phyloP scores from a whole-genome alignment of 2,888 invertebrate genomes.

The Eristalis arbustorum region DNA sequence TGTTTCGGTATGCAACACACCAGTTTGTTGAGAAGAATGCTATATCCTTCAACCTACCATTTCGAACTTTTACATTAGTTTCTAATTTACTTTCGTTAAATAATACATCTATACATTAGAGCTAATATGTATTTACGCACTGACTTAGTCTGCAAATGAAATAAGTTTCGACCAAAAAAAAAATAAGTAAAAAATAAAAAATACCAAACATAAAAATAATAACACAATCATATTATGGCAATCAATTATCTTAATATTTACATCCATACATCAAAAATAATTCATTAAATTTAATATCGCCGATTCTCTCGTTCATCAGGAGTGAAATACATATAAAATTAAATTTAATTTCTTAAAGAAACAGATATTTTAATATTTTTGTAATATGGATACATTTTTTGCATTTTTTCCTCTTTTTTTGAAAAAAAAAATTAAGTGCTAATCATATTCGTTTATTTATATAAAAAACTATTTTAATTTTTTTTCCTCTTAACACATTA shows the following conservation, averaged over 20 bases:
- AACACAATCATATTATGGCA: conserved; percentile 71
- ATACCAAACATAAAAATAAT: conserved; percentile 68
- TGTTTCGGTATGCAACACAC: conserved; percentile 76
- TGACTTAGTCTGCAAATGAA: conserved; percentile 57
- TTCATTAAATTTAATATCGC: conserved; percentile 62
- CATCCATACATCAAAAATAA: conserved; percentile 43
- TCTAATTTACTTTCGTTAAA: conserved; percentile 59
- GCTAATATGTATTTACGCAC: conserved; percentile 59
- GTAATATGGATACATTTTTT: conserved; percentile 26
- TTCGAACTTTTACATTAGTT: conserved; percentile 30
- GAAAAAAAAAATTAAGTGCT: conserved; percentile 44
- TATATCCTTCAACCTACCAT: conserved; percentile 34
- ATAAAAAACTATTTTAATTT: conserved; percentile 63
- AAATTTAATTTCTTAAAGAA: conserved; percentile 65
- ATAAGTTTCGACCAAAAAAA: neutral
- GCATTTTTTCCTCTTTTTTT: neutral
- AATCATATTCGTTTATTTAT: conserved; percentile 45
- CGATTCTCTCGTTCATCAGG: conserved; percentile 39
- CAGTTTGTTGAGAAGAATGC: conserved; percentile 54
- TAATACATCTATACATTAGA: conserved; percentile 68
- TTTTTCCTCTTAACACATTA: conserved; percentile 46
- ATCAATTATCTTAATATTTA: conserved; percentile 69
- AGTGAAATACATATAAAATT: conserved; percentile 46
- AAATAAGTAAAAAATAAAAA: conserved; percentile 26
- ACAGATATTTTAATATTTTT: conserved; percentile 32